Conservation (phyloP, 2,888 invertebrate species). For the Matsumyia berberina region DNA sequence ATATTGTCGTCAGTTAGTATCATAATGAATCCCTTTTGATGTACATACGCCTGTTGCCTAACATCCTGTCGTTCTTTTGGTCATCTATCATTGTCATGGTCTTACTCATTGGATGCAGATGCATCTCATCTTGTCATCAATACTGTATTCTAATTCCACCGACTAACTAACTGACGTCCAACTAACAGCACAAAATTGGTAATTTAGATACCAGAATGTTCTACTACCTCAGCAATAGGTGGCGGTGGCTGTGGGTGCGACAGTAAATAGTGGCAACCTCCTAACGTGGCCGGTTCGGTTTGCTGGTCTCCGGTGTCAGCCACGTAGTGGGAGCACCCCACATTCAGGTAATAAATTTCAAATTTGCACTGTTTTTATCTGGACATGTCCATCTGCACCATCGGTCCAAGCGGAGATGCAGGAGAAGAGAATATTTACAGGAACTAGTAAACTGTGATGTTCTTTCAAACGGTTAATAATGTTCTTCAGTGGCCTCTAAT, state of each 20-base stretch:
- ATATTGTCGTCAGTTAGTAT: too few species aligned
- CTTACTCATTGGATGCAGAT: neutral
- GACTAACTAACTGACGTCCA: constrained; percentile 50
- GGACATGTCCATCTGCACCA: constrained; percentile 66
- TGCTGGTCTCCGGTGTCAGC: constrained; percentile 27
- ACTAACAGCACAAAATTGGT: constrained; percentile 65
- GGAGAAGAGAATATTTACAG: constrained; percentile 29
- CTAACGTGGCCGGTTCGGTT: constrained; percentile 16
- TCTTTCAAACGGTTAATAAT: constrained; percentile 75
- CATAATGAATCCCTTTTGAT: too few species aligned
- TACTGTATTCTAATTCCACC: constrained; percentile 63
- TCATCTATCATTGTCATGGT: neutral
- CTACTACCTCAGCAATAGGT: constrained; percentile 29
- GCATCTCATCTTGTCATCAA: neutral
- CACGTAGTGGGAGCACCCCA: constrained; percentile 71
- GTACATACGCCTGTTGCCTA: too few species aligned
- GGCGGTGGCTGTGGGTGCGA: constrained; percentile 64
- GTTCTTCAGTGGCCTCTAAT: constrained; percentile 73
- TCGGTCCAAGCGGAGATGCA: neutral
- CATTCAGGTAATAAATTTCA: constrained; percentile 76
- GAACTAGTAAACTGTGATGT: constrained; percentile 66
- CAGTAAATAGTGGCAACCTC: constrained; percentile 61
- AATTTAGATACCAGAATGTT: constrained; percentile 63
- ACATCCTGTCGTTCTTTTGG: too few species aligned
- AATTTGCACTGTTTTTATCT: constrained; percentile 76